Base-by-base conservation (phyloP, 2,888 invertebrate species). In the Melinaea menophilus region DNA sequence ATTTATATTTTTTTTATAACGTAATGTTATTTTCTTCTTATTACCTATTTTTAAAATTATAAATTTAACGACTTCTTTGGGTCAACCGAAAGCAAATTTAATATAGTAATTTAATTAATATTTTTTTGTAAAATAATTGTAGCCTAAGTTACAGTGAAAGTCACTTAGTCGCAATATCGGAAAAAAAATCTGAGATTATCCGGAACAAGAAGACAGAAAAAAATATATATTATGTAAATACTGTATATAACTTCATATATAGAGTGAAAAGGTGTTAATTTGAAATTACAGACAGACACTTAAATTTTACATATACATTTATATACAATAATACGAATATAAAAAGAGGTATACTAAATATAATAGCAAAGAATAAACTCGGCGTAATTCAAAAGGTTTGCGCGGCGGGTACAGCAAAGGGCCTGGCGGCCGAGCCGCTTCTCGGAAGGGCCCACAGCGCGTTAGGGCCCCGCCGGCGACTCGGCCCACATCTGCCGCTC, bases 401-500 rank as follows among this genome's bases (percentile, higher is more conserved):
- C 81, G 79, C 72, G 73, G 71, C 73, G 70, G 69, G 66, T 66
- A 63, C 59, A 65, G 69, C 65, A 69, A 66, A 69, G 71, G 63
- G 69, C 51, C 51, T 74, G 79, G 76, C 78, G 78, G 79, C 78
- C 77, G 77, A 79, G 77, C 78, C 76, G 75, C 82, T 90, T 90
- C 90, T 84, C 79, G 86, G 90, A 90, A 90, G 90, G 89, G 77
- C 80, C 75, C 75, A 75, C 77, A 69, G 70, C 82, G 81, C 22
- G 80, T 69, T 79, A 79, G 83, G 79, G 76, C 79, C 79, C 80
- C 72, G 67, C 74, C 71, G 71, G 78, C 78, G 77, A 79, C 79
- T 77, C 76, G 71, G 73, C 76, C 79, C 78, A 84, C 88, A 89
- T 88, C 88, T 89, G 89, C 86, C 82, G 79, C 79, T 84, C 79